Evolutionary conservation across 2,113 vertebrate genomes (phyloP).

Genomic region (Nothoprocta perdicaria): DNA sequence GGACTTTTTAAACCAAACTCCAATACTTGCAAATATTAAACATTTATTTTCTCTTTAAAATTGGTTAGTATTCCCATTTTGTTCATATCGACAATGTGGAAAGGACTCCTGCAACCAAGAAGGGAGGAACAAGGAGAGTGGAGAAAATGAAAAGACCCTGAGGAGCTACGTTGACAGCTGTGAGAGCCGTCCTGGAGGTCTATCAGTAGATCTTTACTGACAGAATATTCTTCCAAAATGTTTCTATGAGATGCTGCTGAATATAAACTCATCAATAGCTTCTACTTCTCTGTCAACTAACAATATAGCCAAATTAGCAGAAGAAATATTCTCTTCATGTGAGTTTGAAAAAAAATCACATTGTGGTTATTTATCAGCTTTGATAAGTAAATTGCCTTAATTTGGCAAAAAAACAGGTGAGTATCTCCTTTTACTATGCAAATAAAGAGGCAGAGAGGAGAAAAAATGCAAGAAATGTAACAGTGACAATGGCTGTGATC

Average conservation of each 20-base stretch:
- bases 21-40: neutral
- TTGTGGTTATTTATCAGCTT: neutral
- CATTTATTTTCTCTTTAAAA: neutral
- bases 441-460: neutral
- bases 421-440: neutral
- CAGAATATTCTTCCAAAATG: neutral
- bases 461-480: slow-evolving; percentile 4
- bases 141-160: neutral
- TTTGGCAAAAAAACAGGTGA: neutral
- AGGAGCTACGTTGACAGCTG: neutral
- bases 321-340: neutral
- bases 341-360: neutral
- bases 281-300: neutral
- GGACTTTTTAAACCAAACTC: neutral
- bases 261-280: neutral
- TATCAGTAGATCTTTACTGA: neutral
- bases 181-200: neutral
- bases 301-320: neutral
- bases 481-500: neutral
- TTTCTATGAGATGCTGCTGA: neutral
- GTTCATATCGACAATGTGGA: neutral
- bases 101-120: neutral
- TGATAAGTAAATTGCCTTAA: neutral
- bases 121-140: neutral
- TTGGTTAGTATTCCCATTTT: fast-evolving